Evolutionary conservation across 2,797 vertebrate species (phyloP).

Genomic region (Gymnodraco acuticeps): DNA sequence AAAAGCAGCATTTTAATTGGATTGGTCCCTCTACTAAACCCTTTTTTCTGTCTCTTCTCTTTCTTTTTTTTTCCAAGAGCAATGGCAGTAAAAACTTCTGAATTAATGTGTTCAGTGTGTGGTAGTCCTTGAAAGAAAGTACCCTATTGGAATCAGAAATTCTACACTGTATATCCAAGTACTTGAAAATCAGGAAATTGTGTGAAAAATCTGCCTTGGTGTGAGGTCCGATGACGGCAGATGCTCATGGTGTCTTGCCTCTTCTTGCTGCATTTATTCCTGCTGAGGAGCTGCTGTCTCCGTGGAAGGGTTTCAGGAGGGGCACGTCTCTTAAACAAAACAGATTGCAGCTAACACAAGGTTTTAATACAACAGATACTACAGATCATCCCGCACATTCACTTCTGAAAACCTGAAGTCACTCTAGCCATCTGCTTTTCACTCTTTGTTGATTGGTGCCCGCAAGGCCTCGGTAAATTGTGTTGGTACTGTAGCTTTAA

Average conservation of each 20-base stretch:
- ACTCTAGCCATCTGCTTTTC: conserved; percentile 43
- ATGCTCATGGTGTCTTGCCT: conserved; percentile 15
- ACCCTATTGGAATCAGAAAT: conserved; percentile 43
- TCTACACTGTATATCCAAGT: conserved; percentile 3
- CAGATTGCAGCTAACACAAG: conserved; percentile 44
- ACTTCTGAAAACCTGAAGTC: conserved; percentile 32
- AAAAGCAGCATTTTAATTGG: conserved; percentile 85
- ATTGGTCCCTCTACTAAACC: conserved; percentile 75
- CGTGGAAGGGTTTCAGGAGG: conserved; percentile 41
- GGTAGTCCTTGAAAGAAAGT: conserved; percentile 75
- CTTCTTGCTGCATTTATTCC: conserved; percentile 21
- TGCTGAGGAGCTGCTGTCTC: conserved; percentile 38
- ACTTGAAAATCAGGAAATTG: conserved; percentile 17
- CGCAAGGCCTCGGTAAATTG: conserved; percentile 51
- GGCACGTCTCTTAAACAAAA: conserved; percentile 49
- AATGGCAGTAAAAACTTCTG: conserved; percentile 72
- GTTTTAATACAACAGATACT: conserved; percentile 43
- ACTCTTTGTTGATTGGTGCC: conserved; percentile 49
- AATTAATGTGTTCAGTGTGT: conserved; percentile 66
- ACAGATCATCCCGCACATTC: conserved; percentile 47
- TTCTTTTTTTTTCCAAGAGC: conserved; percentile 54
- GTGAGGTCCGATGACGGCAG: conserved; percentile 41
- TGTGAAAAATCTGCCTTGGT: conserved; percentile 21
- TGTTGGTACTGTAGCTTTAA: conserved; percentile 61
- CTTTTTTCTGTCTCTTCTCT: conserved; percentile 38